These are phyloP conservation scores for Rhynchomys soricoides DNA, from an alignment of 2,113 vertebrate species.

Conservation along the genomic window DNA sequence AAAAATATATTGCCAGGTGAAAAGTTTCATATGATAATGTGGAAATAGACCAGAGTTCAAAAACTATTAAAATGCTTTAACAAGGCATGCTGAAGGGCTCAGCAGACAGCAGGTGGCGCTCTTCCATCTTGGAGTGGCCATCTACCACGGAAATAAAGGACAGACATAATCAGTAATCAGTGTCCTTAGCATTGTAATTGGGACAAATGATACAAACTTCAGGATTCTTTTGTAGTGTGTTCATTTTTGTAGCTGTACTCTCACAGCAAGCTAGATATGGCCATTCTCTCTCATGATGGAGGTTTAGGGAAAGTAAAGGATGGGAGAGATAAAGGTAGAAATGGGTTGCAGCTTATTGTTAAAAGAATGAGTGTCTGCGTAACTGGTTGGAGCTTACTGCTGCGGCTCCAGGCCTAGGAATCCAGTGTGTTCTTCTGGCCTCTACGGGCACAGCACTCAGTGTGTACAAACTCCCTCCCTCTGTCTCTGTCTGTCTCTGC, in stretches of 20 bases:
- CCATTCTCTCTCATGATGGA: not conserved
- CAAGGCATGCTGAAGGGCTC: not conserved
- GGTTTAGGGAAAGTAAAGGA: not conserved
- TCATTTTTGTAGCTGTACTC: constrained; percentile 1
- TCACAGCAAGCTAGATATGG: not conserved
- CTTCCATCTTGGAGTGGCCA: not conserved
- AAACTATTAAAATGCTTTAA: not conserved
- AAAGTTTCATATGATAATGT: not conserved
- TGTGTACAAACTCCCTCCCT: not conserved
- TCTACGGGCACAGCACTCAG: not conserved
- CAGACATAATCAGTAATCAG: fast-evolving
- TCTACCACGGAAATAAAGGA: not conserved
- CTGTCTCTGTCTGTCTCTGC: too few relatives aligned
- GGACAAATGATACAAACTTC: not conserved
- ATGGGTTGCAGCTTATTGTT: not conserved
- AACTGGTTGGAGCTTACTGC: not conserved
- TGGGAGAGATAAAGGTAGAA: not conserved
- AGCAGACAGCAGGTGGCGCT: constrained; percentile 64
- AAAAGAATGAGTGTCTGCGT: not conserved
- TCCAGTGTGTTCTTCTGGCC: not conserved
- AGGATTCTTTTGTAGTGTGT: not conserved
- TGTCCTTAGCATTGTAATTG: not conserved
- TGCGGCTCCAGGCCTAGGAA: not conserved
- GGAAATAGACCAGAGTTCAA: not conserved
- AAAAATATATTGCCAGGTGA: not conserved